These are phyloP conservation scores for Caradrina clavipalpis DNA, from an alignment of 2,888 invertebrate species.

Conservation along the genomic window DNA sequence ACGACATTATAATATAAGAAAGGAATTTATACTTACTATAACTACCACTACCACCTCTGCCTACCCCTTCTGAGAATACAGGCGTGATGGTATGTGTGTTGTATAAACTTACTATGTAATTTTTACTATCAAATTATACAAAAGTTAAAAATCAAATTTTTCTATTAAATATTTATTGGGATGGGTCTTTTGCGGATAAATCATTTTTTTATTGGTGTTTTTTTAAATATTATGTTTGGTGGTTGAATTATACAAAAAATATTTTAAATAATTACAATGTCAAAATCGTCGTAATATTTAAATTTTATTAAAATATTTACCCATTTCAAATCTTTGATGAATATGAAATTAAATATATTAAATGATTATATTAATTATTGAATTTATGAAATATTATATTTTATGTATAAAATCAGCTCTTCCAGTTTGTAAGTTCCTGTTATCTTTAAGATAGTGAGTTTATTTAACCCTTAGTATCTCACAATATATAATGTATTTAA, in stretches of 20 bases:
- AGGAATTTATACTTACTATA: constrained; percentile 33
- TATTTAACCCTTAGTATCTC: constrained; percentile 16
- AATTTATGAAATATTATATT: not conserved
- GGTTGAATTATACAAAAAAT: not conserved
- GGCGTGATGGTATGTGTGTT: too few relatives aligned
- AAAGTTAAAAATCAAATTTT: constrained; percentile 5
- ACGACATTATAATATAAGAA: constrained; percentile 27
- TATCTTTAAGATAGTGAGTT: constrained; percentile 36
- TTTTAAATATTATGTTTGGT: constrained; percentile 7
- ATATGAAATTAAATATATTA: not conserved
- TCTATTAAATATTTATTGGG: constrained; percentile 30
- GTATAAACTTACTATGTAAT: too few relatives aligned
- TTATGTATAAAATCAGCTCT: constrained; percentile 7
- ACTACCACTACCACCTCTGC: too few relatives aligned
- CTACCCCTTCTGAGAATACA: too few relatives aligned
- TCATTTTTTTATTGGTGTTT: constrained; percentile 6
- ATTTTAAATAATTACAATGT: not conserved
- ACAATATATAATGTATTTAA: constrained; percentile 9
- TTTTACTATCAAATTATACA: not conserved
- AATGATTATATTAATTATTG: not conserved
- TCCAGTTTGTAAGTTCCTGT: constrained; percentile 49
- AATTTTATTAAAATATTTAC: not conserved
- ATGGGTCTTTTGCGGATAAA: constrained; percentile 8
- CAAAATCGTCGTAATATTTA: not conserved
- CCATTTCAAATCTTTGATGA: not conserved